phyloP scores from a whole-genome alignment of 2,797 vertebrate species.

The Microcaecilia unicolor region DNA sequence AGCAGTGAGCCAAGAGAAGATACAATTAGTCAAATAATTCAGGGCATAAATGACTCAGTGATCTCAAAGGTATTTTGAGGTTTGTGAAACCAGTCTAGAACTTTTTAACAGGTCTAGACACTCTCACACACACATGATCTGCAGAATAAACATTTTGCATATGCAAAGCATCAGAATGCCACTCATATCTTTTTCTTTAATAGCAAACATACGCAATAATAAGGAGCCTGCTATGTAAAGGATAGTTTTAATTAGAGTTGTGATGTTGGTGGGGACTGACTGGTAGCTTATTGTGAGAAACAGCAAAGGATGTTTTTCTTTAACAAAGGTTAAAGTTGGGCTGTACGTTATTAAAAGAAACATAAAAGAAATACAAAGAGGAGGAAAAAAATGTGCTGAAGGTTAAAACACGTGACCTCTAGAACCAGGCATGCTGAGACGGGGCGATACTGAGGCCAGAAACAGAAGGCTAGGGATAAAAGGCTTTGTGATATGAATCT shows the following conservation, averaged over 20 bases:
- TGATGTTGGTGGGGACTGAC: conserved; percentile 6
- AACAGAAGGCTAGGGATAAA: conserved; percentile 75
- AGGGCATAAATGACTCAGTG: too few species aligned
- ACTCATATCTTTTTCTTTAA: too few species aligned
- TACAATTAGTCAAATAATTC: too few species aligned
- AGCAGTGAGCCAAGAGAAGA: too few species aligned
- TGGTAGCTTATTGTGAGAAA: conserved; percentile 22
- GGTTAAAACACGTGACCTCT: conserved; percentile 72
- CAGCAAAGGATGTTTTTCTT: conserved; percentile 15
- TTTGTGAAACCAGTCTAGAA: too few species aligned
- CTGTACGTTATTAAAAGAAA: conserved; percentile 6
- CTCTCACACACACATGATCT: too few species aligned
- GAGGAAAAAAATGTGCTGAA: conserved; percentile 38
- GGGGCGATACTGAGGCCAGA: conserved; percentile 72
- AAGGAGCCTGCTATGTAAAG: neutral
- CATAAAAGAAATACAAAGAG: too few species aligned
- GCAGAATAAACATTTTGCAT: too few species aligned
- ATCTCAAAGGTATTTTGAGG: too few species aligned
- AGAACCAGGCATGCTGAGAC: conserved; percentile 67
- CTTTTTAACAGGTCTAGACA: too few species aligned
- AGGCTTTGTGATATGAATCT: conserved; percentile 87
- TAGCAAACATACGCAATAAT: neutral
- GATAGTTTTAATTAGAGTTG: neutral
- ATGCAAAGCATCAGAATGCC: too few species aligned
- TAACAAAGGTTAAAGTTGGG: conserved; percentile 36